phyloP scores from a whole-genome alignment of 1,140 invertebrate species.

The Leptonema lineaticorne region DNA sequence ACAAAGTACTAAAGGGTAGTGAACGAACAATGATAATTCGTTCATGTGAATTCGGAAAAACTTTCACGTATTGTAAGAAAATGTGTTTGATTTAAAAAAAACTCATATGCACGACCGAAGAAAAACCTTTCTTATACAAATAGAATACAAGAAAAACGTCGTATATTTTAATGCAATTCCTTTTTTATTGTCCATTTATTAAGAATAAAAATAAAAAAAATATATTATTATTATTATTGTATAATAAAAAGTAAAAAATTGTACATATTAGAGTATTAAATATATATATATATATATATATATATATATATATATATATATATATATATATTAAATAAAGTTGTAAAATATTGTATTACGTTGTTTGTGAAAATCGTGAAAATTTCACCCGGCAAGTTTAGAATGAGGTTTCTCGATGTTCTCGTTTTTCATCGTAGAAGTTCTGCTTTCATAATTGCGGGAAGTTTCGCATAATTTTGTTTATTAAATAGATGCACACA shows the following conservation, averaged over 20 bases:
- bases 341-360: neutral
- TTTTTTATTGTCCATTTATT: too few relatives aligned
- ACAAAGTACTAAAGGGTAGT: too few relatives aligned
- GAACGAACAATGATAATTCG: neutral
- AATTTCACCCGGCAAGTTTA: neutral
- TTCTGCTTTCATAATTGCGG: neutral
- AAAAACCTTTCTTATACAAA: neutral
- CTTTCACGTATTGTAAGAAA: neutral
- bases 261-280: neutral
- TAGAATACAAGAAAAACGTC: neutral
- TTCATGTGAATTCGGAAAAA: neutral
- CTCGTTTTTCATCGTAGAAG: neutral
- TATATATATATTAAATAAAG: neutral
- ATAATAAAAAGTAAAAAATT: neutral
- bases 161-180: too few relatives aligned
- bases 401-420: neutral
- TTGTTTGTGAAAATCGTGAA: neutral
- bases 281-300: neutral
- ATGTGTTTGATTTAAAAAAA: slow-evolving; percentile 1
- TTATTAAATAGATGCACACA: neutral
- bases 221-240: too few relatives aligned
- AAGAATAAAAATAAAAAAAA: too few relatives aligned
- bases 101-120: neutral
- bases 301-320: neutral
- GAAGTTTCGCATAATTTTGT: neutral